These are phyloP conservation scores for Ridgeia piscesae DNA, from an alignment of 1,140 invertebrate species.

Conservation along the genomic window DNA sequence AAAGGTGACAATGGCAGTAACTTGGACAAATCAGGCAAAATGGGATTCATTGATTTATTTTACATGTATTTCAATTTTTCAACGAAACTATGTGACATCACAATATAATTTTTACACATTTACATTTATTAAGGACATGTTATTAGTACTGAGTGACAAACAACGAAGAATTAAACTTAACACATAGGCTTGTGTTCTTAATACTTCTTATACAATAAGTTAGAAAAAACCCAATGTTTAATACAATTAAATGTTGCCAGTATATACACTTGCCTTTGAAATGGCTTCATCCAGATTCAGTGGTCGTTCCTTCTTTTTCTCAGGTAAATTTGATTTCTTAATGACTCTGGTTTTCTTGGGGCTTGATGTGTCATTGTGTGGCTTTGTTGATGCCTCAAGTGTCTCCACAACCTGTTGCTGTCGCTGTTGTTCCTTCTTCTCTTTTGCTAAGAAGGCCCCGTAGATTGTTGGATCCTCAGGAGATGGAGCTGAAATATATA, in stretches of 20 bases:
- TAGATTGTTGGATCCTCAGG: slow-evolving; percentile 54
- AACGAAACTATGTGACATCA: not conserved
- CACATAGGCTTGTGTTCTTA: not conserved
- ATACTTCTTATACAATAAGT: too few relatives aligned
- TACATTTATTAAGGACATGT: not conserved
- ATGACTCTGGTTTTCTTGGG: slow-evolving; percentile 31
- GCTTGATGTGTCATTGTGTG: slow-evolving; percentile 33
- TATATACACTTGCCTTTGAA: slow-evolving; percentile 37
- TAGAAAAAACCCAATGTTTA: too few relatives aligned
- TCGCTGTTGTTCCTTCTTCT: slow-evolving; percentile 32
- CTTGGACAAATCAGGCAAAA: not conserved
- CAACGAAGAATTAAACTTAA: not conserved
- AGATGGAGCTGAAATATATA: slow-evolving; percentile 46
- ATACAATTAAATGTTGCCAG: slow-evolving; percentile 6
- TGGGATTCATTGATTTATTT: not conserved
- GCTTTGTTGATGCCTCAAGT: slow-evolving; percentile 27
- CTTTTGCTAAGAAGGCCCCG: slow-evolving; percentile 49
- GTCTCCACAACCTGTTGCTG: slow-evolving; percentile 33
- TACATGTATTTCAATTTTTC: too few relatives aligned
- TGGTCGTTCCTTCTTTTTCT: slow-evolving; percentile 34
- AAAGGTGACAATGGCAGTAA: too few relatives aligned
- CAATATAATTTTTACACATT: not conserved
- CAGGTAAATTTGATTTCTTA: slow-evolving; percentile 42
- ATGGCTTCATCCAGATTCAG: slow-evolving; percentile 38
- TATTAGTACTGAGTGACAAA: not conserved